Conservation (phyloP, 2,113 vertebrate species). For the Callorhinus ursinus region DNA sequence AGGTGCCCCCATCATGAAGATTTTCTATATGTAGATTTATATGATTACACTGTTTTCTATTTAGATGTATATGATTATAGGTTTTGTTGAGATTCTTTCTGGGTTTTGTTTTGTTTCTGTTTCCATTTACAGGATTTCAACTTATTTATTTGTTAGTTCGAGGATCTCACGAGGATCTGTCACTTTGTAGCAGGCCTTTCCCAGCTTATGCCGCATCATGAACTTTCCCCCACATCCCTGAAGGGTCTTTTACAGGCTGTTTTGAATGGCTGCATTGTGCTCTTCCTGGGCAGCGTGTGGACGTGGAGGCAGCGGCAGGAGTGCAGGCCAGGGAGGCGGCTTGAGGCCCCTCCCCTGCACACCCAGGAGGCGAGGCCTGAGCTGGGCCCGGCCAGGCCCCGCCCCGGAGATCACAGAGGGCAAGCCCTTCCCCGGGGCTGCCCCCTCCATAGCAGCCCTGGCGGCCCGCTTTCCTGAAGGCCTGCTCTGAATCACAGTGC, state of each 20-base stretch:
- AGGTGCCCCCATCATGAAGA: not conserved
- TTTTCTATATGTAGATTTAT: not conserved
- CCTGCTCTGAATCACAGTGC: slow-evolving; percentile 21
- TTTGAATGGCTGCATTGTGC: not conserved
- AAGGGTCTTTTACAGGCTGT: not conserved
- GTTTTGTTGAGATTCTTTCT: not conserved
- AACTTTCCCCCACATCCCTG: not conserved
- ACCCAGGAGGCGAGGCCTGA: not conserved
- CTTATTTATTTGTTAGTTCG: not conserved
- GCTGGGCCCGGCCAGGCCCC: too few species aligned
- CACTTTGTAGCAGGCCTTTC: not conserved
- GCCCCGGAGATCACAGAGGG: not conserved
- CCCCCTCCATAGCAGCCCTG: not conserved
- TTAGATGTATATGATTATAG: not conserved
- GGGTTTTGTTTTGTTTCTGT: not conserved
- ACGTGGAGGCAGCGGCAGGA: not conserved
- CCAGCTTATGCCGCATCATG: rapidly evolving
- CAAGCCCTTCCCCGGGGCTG: not conserved
- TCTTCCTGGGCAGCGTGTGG: rapidly evolving
- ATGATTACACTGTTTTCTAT: not conserved
- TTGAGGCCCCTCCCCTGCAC: not conserved
- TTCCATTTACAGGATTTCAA: not conserved
- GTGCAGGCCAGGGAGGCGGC: rapidly evolving
- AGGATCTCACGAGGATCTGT: not conserved
- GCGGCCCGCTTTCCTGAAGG: not conserved